Conservation (phyloP, 1,140 invertebrate genomes). For the Lordiphosa mommai region DNA sequence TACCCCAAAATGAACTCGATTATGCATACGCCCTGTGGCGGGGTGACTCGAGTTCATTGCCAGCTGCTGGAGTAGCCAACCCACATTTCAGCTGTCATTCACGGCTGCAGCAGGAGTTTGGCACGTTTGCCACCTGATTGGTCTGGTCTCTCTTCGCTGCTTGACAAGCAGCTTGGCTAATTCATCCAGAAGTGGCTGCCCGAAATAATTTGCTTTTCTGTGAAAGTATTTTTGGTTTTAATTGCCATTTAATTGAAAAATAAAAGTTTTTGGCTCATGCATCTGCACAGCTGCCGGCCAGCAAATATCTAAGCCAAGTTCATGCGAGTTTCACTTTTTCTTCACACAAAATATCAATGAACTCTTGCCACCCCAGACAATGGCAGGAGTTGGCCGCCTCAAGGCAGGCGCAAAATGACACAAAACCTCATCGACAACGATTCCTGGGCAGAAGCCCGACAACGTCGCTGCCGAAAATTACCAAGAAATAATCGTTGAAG, state of each 20-base stretch:
- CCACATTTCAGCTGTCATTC: constrained; percentile 59
- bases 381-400: constrained; percentile 44
- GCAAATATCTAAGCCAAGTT: constrained; percentile 49
- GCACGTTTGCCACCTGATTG: constrained; percentile 58
- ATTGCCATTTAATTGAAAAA: constrained; percentile 73
- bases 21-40: constrained; percentile 37
- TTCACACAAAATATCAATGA: constrained; percentile 43
- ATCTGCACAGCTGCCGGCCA: constrained; percentile 43
- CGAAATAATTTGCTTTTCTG: constrained; percentile 66
- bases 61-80: constrained; percentile 13
- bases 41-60: constrained; percentile 53
- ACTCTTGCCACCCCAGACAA: constrained; percentile 43
- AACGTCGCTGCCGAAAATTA: constrained; percentile 33
- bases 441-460: constrained; percentile 52
- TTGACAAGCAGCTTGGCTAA: constrained; percentile 68
- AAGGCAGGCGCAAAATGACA: constrained; percentile 52
- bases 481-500: constrained; percentile 70
- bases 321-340: constrained; percentile 44
- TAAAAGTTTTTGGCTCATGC: constrained; percentile 51
- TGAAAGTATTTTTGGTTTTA: constrained; percentile 68
- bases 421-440: constrained; percentile 38
- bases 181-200: constrained; percentile 66
- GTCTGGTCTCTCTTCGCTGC: constrained; percentile 48
- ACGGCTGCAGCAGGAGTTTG: constrained; percentile 23
- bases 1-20: constrained; percentile 32